Conservation (phyloP, 2,113 vertebrate species). For the Hyla sarda region DNA sequence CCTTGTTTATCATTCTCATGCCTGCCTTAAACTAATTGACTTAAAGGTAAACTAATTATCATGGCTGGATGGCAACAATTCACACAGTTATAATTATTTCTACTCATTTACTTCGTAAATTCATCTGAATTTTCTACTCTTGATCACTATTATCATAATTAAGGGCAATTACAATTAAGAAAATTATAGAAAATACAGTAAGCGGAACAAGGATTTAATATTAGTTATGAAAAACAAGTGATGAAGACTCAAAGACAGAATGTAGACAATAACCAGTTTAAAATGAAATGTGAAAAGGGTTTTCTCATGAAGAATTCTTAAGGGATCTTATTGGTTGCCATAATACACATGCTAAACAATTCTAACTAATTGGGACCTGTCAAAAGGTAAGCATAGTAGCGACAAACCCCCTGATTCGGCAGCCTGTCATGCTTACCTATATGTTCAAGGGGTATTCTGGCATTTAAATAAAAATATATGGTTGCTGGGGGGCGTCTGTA, state of each 20-base stretch:
- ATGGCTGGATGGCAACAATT: slow-evolving; percentile 22
- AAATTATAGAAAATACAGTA: neutral
- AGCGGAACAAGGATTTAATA: neutral
- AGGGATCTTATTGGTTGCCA: too few species aligned
- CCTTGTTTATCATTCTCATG: slow-evolving; percentile 29
- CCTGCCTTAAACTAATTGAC: slow-evolving; percentile 42
- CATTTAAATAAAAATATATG: too few species aligned
- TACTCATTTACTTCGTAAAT: slow-evolving; percentile 12
- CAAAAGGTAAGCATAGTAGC: too few species aligned
- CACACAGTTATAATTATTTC: slow-evolving; percentile 37
- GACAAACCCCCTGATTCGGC: too few species aligned
- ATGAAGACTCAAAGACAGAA: neutral
- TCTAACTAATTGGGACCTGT: too few species aligned
- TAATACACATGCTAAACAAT: too few species aligned
- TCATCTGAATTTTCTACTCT: neutral
- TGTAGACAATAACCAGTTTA: neutral
- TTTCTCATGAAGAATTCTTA: too few species aligned
- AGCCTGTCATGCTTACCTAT: too few species aligned
- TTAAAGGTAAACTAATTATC: slow-evolving; percentile 46
- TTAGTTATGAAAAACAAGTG: neutral
- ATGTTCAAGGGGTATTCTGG: too few species aligned
- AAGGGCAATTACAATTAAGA: slow-evolving; percentile 12
- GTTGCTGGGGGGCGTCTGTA: too few species aligned
- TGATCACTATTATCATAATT: slow-evolving; percentile 27
- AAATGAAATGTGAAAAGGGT: too few species aligned